Evolutionary conservation across 2,888 invertebrate genomes (phyloP).

Genomic region (Pollenia labialis): DNA sequence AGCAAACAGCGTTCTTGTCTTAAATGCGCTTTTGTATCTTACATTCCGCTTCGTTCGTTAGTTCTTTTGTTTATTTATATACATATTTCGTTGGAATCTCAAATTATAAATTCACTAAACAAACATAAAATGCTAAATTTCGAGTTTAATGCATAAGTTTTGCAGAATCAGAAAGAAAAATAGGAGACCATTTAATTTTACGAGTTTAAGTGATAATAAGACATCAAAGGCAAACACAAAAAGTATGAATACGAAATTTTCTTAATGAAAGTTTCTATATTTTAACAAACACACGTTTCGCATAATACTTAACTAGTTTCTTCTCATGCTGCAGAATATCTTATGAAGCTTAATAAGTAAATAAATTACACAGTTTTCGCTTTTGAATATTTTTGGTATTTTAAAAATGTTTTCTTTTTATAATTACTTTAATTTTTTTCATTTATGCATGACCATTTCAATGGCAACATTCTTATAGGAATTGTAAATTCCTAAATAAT

Average conservation of each 20-base stretch:
- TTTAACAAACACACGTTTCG: neutral
- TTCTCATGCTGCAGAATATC: neutral
- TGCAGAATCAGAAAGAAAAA: too few relatives aligned
- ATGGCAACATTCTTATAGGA: too few relatives aligned
- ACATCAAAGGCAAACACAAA: neutral
- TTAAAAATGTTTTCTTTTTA: neutral
- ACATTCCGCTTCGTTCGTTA: neutral
- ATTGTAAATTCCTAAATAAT: too few relatives aligned
- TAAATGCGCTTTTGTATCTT: neutral
- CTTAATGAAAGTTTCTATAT: neutral
- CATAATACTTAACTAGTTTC: neutral
- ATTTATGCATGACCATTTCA: neutral
- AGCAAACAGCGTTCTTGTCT: neutral
- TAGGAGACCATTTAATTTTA: neutral
- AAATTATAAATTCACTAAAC: slow-evolving; percentile 2
- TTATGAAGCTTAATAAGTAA: slow-evolving; percentile 29
- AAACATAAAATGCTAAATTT: neutral
- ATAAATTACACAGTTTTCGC: neutral
- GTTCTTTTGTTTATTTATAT: neutral
- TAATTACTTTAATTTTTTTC: neutral
- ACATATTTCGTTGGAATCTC: neutral
- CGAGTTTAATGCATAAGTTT: too few relatives aligned
- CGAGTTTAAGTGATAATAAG: neutral
- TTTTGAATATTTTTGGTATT: neutral
- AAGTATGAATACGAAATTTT: neutral